Base-by-base conservation (phyloP, 2,113 vertebrate species). In the Bucco capensis region DNA sequence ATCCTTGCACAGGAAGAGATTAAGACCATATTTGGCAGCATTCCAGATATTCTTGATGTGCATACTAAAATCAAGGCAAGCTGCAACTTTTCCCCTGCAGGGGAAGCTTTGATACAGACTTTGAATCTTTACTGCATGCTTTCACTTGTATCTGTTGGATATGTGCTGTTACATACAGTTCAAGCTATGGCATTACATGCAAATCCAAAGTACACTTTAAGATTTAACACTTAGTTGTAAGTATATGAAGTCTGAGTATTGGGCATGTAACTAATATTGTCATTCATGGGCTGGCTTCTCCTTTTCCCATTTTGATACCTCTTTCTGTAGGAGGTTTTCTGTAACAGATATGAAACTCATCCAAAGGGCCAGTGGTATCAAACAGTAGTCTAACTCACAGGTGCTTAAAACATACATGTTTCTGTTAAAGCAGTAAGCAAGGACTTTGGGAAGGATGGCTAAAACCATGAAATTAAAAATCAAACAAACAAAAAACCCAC, bases 21-120 rank as follows among this genome's bases (percentile, higher is more conserved):
- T 42, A 99, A 99, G 95, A 99, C 99, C 16, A 99, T 99, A 96
- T 99, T 99, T 94, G 99, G 99, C 96, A 99, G 98, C 96, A 99
- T 99, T 91, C 99, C 99, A 49, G 99, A 99, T 91, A 99, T 99
- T 94, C 98, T 99, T 75, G 99, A 99, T 31, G 98, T 99, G 25
- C 99, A 99, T 89, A 99, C 96, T 60, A 98, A 98, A 95, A 99
- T 99, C 93, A 99, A 99, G 98, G 99, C 98, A 97, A 96, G 79
- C 67, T 84, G 33, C 46, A 61, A 21, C 10, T 81, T 72, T 3
- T 57, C 1, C 25, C 25, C 8, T 37, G 4, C 6, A 37, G 53
- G 44, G 65, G n/a, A 88, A 53, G 27, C 28, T 69, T 74, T 86
- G 6, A 46, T 23, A 53, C 2, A 21, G 2, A 9, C 15, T 66